These are phyloP conservation scores for Myrmecophaga tridactyla DNA, from an alignment of 2,113 vertebrate genomes.

Conservation along the genomic window DNA sequence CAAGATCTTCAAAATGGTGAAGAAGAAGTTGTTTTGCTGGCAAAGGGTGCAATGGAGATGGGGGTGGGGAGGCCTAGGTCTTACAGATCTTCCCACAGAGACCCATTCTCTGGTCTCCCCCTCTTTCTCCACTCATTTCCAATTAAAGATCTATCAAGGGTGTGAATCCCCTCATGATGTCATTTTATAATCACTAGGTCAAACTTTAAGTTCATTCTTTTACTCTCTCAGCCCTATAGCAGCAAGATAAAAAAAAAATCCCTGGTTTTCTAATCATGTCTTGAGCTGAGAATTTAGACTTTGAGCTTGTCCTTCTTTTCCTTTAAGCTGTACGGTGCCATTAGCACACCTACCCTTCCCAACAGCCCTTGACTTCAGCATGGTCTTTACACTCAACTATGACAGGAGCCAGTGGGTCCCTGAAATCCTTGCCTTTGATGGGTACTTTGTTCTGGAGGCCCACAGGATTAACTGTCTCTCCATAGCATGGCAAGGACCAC, in stretches of 20 bases:
- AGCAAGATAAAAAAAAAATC: background rate
- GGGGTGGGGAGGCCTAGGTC: background rate
- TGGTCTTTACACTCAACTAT: background rate
- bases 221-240: background rate
- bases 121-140: background rate
- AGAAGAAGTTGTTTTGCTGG: background rate
- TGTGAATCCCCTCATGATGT: background rate
- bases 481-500: background rate
- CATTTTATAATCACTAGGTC: background rate
- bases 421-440: background rate
- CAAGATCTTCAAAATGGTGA: background rate
- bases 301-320: background rate
- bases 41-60: too few relatives aligned
- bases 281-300: background rate
- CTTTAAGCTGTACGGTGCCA: background rate
- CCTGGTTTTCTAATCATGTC: background rate
- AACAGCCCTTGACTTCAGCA: background rate
- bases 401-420: background rate
- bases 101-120: background rate
- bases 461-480: constrained; percentile 47
- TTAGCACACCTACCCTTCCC: background rate
- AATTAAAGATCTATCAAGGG: background rate
- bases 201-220: background rate
- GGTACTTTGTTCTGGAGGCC: background rate
- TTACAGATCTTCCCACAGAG: background rate